Evolutionary conservation across 2,888 invertebrate species (phyloP).

Genomic region (Bellardia pandia): DNA sequence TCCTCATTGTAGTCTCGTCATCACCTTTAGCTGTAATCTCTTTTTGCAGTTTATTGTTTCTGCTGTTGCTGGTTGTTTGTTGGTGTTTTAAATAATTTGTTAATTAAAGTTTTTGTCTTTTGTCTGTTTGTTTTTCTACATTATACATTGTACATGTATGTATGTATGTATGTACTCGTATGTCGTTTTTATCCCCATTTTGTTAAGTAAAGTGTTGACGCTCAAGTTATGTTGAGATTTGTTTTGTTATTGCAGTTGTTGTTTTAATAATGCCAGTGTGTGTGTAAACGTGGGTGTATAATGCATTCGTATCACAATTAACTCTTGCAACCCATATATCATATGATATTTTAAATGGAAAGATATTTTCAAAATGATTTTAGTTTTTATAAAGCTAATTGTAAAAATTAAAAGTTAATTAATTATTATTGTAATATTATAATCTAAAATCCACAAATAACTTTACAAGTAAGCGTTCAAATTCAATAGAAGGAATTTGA

Average conservation of each 20-base stretch:
- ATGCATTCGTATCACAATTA: constrained; percentile 66
- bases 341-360: constrained; percentile 65
- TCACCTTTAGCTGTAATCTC: constrained; percentile 58
- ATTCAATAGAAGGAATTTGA: too few species aligned
- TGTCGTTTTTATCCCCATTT: constrained; percentile 33
- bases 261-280: constrained; percentile 36
- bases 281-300: constrained; percentile 69
- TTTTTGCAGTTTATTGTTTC: constrained; percentile 33
- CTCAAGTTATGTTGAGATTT: constrained; percentile 29
- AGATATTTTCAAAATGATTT: constrained; percentile 1
- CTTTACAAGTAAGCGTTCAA: too few species aligned
- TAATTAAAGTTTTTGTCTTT: constrained; percentile 70
- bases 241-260: constrained; percentile 17
- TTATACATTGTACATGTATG: too few species aligned
- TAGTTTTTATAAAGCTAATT: not conserved
- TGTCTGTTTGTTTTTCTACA: not conserved
- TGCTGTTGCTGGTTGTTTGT: constrained; percentile 10
- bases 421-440: not conserved
- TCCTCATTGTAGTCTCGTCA: constrained; percentile 37
- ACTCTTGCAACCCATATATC: constrained; percentile 58
- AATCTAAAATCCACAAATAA: too few species aligned
- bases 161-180: not conserved
- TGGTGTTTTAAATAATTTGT: constrained; percentile 70
- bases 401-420: not conserved
- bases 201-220: constrained; percentile 67